Conservation (phyloP, 2,113 vertebrate genomes). For the Agapornis roseicollis region DNA sequence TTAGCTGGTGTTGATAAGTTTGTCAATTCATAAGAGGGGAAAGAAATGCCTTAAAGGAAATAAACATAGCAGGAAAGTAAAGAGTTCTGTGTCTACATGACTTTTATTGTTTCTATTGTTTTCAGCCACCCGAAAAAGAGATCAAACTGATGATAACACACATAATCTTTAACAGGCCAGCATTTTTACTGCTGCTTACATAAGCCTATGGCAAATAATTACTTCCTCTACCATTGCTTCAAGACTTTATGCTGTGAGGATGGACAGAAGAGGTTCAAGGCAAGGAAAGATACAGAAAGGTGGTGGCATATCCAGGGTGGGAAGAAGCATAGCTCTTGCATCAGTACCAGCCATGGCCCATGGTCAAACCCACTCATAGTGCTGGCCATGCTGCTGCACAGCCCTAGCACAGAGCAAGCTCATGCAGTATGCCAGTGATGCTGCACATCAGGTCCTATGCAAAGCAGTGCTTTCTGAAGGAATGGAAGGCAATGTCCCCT, state of each 20-base stretch:
- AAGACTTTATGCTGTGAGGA: not conserved
- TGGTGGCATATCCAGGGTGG: not conserved
- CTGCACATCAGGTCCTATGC: not conserved
- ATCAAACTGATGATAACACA: fast-evolving
- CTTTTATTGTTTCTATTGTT: not conserved
- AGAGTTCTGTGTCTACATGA: not conserved
- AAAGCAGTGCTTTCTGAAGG: not conserved
- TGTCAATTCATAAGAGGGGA: not conserved
- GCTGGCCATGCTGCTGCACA: not conserved
- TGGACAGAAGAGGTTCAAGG: not conserved
- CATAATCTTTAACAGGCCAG: not conserved
- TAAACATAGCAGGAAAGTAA: not conserved
- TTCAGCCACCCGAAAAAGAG: not conserved
- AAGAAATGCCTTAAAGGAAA: slow-evolving; percentile 29
- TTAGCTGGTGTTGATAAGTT: slow-evolving; percentile 4
- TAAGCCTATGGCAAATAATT: not conserved
- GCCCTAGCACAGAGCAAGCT: not conserved
- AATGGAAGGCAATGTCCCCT: not conserved
- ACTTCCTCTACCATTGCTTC: not conserved
- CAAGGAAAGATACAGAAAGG: not conserved
- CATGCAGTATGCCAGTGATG: too few relatives aligned
- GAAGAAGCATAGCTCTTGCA: not conserved
- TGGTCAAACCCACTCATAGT: fast-evolving
- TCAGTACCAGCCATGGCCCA: fast-evolving
- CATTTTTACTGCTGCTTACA: not conserved